A percentile compares a stretch with the other conserved stretches of the same genome.
Evolutionary conservation across 2,888 invertebrate species (phyloP).

Genomic region (Euplexia lucipara): DNA sequence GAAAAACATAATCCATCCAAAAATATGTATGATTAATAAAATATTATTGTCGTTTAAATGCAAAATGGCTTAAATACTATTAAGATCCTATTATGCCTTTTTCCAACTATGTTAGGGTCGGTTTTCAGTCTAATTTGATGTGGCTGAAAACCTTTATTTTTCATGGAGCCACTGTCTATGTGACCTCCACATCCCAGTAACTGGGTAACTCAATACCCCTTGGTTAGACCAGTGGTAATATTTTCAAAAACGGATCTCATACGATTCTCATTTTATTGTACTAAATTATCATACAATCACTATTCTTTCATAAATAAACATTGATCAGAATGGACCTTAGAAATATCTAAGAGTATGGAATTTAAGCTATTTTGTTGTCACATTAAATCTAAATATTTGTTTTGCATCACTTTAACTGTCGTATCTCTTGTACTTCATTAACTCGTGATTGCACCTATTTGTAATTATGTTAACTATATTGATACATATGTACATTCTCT

Average conservation of each 20-base stretch:
- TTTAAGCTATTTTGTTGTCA: conserved; percentile 44
- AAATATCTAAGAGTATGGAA: conserved; percentile 3
- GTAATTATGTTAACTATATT: conserved; percentile 75
- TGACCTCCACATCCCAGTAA: no score
- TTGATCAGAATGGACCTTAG: not conserved
- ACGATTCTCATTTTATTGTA: conserved; percentile 7
- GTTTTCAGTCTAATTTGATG: no score
- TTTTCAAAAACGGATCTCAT: conserved; percentile 16
- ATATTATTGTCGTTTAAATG: conserved; percentile 71
- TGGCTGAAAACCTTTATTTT: no score
- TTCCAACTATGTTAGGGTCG: no score
- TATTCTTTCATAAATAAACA: not conserved
- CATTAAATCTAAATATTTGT: conserved; percentile 43
- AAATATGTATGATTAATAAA: conserved; percentile 81
- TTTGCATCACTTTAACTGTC: conserved; percentile 28
- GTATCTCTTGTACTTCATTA: conserved; percentile 35
- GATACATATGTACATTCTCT: conserved; percentile 82
- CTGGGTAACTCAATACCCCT: no score
- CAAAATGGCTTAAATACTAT: conserved; percentile 59
- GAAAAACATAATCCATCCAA: conserved; percentile 80
- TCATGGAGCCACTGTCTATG: no score
- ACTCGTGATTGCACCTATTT: conserved; percentile 61
- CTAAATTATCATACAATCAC: not conserved
- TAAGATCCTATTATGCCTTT: no score
- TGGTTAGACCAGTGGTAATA: no score